Conservation (phyloP, 1,140 invertebrate genomes). For the Penaeus chinensis region DNA sequence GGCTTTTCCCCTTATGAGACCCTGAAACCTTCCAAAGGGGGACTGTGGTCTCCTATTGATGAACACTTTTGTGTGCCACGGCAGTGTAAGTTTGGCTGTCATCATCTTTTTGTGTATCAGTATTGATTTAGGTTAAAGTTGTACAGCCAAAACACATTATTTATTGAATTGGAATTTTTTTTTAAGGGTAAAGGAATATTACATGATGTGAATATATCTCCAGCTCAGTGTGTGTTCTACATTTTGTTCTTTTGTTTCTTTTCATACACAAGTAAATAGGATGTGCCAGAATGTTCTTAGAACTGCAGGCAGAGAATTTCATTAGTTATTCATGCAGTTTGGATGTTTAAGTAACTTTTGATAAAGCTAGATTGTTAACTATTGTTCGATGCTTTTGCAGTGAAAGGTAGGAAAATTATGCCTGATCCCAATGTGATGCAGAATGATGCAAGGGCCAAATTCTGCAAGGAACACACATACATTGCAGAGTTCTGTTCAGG, state of each 20-base stretch:
- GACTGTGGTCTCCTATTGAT: constrained; percentile 43
- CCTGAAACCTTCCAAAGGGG: constrained; percentile 46
- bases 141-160: background rate
- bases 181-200: too few relatives aligned
- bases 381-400: background rate
- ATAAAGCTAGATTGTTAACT: background rate
- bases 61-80: constrained; percentile 23
- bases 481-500: constrained; percentile 52
- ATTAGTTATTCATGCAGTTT: background rate
- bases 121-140: background rate
- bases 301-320: background rate
- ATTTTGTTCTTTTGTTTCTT: too few relatives aligned
- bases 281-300: too few relatives aligned
- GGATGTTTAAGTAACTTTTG: background rate
- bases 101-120: background rate
- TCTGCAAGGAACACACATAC: constrained; percentile 32
- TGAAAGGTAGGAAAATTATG: constrained; percentile 40
- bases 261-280: too few relatives aligned
- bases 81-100: constrained; percentile 16
- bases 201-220: too few relatives aligned
- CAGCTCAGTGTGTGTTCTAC: too few relatives aligned
- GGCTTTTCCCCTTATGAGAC: constrained; percentile 47
- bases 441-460: constrained; percentile 33
- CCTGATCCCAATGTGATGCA: constrained; percentile 41
- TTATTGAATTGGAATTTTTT: background rate